These are phyloP conservation scores for Diabrotica balteata DNA, from an alignment of 2,888 invertebrate genomes.

Conservation along the genomic window DNA sequence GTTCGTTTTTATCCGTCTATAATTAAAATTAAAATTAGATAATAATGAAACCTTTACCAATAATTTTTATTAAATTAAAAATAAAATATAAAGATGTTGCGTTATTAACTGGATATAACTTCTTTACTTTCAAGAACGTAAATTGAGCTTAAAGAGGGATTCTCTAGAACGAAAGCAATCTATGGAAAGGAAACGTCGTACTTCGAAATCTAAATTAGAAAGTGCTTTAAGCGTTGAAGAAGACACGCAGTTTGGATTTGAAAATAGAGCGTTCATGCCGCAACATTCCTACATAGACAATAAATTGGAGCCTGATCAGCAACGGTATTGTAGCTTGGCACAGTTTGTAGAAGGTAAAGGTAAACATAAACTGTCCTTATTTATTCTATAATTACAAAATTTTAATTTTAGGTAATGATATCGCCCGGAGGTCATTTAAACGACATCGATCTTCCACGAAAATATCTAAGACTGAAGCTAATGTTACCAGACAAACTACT, in stretches of 20 bases:
- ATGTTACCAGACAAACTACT: conserved; percentile 54
- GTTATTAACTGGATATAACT: too few species aligned
- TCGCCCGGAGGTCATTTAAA: conserved; percentile 79
- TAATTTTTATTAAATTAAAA: too few species aligned
- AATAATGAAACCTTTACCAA: too few species aligned
- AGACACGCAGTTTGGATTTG: conserved; percentile 73
- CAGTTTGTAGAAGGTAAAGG: conserved; percentile 76
- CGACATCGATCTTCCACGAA: conserved; percentile 53
- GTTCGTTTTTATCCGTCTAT: too few species aligned
- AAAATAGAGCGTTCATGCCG: conserved; percentile 74
- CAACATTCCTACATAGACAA: conserved; percentile 53
- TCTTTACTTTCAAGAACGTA: conserved; percentile 58
- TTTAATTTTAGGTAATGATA: conserved; percentile 66
- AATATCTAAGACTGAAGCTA: conserved; percentile 59
- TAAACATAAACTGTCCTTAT: neutral
- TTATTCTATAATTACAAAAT: neutral
- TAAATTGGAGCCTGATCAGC: conserved; percentile 62
- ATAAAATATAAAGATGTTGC: too few species aligned
- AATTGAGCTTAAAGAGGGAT: conserved; percentile 65
- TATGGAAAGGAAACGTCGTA: conserved; percentile 42
- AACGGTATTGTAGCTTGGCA: conserved; percentile 80
- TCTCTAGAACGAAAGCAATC: conserved; percentile 53
- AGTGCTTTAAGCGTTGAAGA: conserved; percentile 58
- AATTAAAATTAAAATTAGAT: too few species aligned
- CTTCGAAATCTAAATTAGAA: conserved; percentile 46